Conservation (phyloP, 2,888 invertebrate genomes). For the Galeopsomyia nigrocyanea region DNA sequence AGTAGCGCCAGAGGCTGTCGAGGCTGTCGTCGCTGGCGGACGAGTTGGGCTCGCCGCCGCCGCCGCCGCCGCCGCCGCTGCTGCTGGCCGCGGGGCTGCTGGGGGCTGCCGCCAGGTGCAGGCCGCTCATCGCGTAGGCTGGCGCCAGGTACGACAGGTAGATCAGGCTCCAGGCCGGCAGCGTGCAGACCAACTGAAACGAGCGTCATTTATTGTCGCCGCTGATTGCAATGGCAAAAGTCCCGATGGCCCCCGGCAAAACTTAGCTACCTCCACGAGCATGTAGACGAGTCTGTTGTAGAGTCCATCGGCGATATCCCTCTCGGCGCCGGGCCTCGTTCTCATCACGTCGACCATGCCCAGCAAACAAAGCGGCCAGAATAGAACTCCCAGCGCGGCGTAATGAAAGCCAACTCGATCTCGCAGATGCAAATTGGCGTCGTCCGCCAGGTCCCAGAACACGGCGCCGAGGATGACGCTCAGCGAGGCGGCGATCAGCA, state of each 20-base stretch:
- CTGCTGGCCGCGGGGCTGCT: too few species aligned
- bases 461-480: constrained; percentile 88
- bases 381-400: constrained; percentile 81
- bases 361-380: constrained; percentile 78
- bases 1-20: constrained; percentile 63
- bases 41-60: constrained; percentile 5
- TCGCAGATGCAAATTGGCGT: constrained; percentile 80
- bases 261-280: constrained; percentile 79
- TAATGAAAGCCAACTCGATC: constrained; percentile 91
- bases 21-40: constrained; percentile 60
- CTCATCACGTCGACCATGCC: constrained; percentile 67
- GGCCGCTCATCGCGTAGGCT: constrained; percentile 89
- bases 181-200: constrained; percentile 81
- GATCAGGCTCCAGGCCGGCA: constrained; percentile 83
- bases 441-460: constrained; percentile 89
- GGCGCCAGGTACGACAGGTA: constrained; percentile 90
- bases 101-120: constrained; percentile 71
- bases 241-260: too few species aligned
- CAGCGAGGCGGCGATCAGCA: constrained; percentile 84
- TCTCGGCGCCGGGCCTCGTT: constrained; percentile 75
- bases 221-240: too few species aligned
- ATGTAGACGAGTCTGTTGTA: constrained; percentile 86
- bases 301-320: constrained; percentile 84
- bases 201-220: too few species aligned
- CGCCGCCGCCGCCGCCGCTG: too few species aligned